phyloP scores from a whole-genome alignment of 1,140 invertebrate genomes.

The Brachionus calyciflorus region DNA sequence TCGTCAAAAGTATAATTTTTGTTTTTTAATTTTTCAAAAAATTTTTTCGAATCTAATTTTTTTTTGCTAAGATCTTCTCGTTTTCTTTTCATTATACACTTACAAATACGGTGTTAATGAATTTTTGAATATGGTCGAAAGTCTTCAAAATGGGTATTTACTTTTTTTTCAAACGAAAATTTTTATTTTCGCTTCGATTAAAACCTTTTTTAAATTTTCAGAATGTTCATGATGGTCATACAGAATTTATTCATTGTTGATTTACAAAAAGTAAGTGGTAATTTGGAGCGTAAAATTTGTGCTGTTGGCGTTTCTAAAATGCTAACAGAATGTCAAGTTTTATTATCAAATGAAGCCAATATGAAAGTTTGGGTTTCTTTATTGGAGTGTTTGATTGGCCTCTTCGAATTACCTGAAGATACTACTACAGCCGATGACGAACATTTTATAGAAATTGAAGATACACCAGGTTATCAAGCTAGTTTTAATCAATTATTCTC shows the following conservation, averaged over 20 bases:
- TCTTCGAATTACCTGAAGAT: constrained; percentile 84
- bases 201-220: too few relatives aligned
- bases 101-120: constrained; percentile 72
- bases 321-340: constrained; percentile 71
- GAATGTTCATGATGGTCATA: constrained; percentile 89
- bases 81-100: constrained; percentile 81
- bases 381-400: constrained; percentile 72
- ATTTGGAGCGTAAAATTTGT: constrained; percentile 79
- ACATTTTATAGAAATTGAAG: constrained; percentile 80
- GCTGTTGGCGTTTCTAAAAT: constrained; percentile 82
- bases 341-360: constrained; percentile 68
- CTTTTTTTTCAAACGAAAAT: too few relatives aligned
- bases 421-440: constrained; percentile 75
- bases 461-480: constrained; percentile 63
- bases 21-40: neutral
- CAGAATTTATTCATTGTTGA: constrained; percentile 81
- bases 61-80: constrained; percentile 66
- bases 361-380: constrained; percentile 66
- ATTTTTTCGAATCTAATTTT: constrained; percentile 2
- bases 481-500: constrained; percentile 37
- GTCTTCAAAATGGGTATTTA: constrained; percentile 74
- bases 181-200: too few relatives aligned
- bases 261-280: constrained; percentile 77
- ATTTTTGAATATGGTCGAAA: constrained; percentile 76
- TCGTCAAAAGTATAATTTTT: constrained; percentile 69